Percentiles rank a stretch among this genome's conserved stretches.
phyloP scores from a whole-genome alignment of 2,113 vertebrate species.

The Capreolus pygargus region DNA sequence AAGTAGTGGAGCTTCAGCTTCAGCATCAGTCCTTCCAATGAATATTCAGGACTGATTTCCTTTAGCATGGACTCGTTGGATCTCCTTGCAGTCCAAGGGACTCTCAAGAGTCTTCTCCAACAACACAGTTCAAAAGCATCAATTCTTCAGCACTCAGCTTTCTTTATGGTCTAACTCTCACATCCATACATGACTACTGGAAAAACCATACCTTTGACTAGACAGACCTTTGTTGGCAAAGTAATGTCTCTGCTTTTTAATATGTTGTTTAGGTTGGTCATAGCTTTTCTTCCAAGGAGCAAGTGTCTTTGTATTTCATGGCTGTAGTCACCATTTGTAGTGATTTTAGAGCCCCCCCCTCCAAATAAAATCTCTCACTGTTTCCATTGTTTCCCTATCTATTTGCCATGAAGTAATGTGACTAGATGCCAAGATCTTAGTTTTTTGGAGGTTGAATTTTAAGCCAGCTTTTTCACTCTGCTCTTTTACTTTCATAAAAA shows the following conservation, averaged over 20 bases:
- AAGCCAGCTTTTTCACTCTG: not conserved
- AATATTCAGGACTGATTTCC: not conserved
- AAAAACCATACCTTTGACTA: not conserved
- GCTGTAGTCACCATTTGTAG: not conserved
- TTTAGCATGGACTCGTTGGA: not conserved
- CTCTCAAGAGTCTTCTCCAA: not conserved
- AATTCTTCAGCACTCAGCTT: not conserved
- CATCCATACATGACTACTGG: not conserved
- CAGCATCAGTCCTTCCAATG: not conserved
- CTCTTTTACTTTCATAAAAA: not conserved
- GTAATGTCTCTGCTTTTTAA: not conserved
- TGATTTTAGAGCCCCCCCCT: not conserved
- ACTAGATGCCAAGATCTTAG: not conserved
- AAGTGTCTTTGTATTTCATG: not conserved
- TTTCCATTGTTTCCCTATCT: not conserved
- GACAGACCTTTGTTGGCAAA: not conserved
- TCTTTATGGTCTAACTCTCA: not conserved
- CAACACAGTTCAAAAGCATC: not conserved
- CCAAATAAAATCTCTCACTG: not conserved
- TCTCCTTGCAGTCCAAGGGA: not conserved
- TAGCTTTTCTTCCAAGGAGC: not conserved
- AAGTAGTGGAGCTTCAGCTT: not conserved
- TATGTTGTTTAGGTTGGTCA: not conserved
- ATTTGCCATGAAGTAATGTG: not conserved
- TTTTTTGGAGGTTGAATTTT: not conserved